Percentiles rank a stretch among this genome's conserved stretches.
phyloP scores from a whole-genome alignment of 2,888 invertebrate genomes.

The Coleophora flavipennella region DNA sequence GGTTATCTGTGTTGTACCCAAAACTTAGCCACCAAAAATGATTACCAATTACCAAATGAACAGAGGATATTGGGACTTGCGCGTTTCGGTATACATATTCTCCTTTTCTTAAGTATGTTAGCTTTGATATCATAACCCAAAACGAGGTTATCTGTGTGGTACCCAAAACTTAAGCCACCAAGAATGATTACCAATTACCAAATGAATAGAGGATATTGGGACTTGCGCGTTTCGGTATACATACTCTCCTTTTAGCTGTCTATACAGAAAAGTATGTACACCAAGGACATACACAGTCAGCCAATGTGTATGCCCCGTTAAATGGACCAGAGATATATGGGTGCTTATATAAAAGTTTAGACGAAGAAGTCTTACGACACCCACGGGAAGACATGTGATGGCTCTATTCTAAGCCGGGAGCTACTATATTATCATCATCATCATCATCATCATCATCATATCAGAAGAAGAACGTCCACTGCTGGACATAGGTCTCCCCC shows the following conservation, averaged over 20 bases:
- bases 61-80: slow-evolving; percentile 5
- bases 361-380: too few species aligned
- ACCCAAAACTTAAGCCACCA: slow-evolving; percentile 8
- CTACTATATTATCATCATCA: too few species aligned
- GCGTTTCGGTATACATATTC: slow-evolving; percentile 17
- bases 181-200: slow-evolving; percentile 6
- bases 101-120: too few species aligned
- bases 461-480: too few species aligned
- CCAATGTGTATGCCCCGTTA: slow-evolving; percentile 15
- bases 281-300: slow-evolving; percentile 20
- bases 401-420: too few species aligned
- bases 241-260: slow-evolving; percentile 10
- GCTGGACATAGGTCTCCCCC: too few species aligned
- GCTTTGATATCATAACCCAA: not conserved
- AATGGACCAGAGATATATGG: too few species aligned
- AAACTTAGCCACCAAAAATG: slow-evolving; percentile 5
- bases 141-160: slow-evolving; percentile 2
- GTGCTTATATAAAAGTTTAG: too few species aligned
- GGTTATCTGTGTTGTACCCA: slow-evolving; percentile 8
- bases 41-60: slow-evolving; percentile 7
- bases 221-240: slow-evolving; percentile 15
- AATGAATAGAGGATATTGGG: slow-evolving; percentile 7
- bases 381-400: too few species aligned
- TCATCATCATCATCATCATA: too few species aligned
- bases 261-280: slow-evolving; percentile 20